phyloP scores from a whole-genome alignment of 2,888 invertebrate species.

The Salticus scenicus region DNA sequence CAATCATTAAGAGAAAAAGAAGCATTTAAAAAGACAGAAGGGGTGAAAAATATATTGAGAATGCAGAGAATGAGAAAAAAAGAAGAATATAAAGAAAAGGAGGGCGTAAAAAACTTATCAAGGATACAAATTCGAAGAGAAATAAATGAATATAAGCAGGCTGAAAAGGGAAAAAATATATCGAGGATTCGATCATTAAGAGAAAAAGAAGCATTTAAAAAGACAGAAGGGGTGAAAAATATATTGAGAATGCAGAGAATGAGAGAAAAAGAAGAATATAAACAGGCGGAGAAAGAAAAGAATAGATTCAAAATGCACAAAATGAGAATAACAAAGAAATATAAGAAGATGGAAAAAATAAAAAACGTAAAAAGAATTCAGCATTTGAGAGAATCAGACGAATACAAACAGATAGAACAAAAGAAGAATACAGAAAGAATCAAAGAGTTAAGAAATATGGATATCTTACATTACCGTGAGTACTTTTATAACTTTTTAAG shows the following conservation, averaged over 20 bases:
- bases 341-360: neutral
- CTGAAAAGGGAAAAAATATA: neutral
- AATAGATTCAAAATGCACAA: neutral
- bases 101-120: neutral
- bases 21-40: neutral
- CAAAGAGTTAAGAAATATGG: neutral
- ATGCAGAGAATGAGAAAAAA: neutral
- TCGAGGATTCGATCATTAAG: neutral
- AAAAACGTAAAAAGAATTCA: neutral
- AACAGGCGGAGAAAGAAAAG: neutral
- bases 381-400: neutral
- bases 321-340: neutral
- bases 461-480: no score
- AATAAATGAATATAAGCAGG: neutral
- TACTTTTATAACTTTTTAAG: no score
- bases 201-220: neutral
- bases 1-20: neutral
- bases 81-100: neutral
- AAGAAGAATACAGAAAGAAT: neutral
- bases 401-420: neutral
- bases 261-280: neutral
- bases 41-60: neutral
- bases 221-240: neutral
- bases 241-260: neutral
- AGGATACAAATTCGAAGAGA: neutral